Conservation (phyloP, 2,797 vertebrate genomes). For the Martes flavigula region DNA sequence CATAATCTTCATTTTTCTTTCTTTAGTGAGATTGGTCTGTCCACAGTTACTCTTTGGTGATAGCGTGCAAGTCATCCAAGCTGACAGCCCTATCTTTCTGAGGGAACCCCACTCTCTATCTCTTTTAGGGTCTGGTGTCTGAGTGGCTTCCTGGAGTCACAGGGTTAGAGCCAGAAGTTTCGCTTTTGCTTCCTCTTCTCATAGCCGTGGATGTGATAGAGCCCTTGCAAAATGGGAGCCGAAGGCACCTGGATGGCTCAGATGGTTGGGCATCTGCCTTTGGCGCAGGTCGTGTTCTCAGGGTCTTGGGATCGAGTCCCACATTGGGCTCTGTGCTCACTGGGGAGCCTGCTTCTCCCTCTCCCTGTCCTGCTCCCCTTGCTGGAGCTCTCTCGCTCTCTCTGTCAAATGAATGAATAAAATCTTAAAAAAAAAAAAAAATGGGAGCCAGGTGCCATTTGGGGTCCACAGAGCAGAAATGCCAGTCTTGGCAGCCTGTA, state of each 20-base stretch:
- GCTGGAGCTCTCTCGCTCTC: too few relatives aligned
- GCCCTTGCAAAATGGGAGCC: neutral
- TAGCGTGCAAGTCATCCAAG: neutral
- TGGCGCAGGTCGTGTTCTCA: too few relatives aligned
- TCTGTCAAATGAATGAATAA: too few relatives aligned
- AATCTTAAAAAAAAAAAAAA: too few relatives aligned
- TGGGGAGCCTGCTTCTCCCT: too few relatives aligned
- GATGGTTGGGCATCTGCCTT: too few relatives aligned
- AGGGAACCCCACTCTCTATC: neutral
- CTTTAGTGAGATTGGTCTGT: neutral
- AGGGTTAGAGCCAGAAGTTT: neutral
- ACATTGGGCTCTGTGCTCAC: too few relatives aligned
- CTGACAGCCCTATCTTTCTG: accelerated
- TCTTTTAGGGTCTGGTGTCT: neutral
- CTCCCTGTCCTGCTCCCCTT: too few relatives aligned
- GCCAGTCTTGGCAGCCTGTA: neutral
- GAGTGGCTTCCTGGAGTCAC: neutral
- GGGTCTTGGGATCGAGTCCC: too few relatives aligned
- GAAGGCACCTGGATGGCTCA: too few relatives aligned
- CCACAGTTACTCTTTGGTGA: neutral
- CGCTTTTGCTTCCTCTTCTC: neutral
- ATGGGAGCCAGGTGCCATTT: neutral
- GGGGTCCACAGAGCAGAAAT: neutral
- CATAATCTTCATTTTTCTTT: neutral
- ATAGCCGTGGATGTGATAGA: neutral